Evolutionary conservation across 1,140 invertebrate genomes (phyloP).

Genomic region (Penaeus japonicus): DNA sequence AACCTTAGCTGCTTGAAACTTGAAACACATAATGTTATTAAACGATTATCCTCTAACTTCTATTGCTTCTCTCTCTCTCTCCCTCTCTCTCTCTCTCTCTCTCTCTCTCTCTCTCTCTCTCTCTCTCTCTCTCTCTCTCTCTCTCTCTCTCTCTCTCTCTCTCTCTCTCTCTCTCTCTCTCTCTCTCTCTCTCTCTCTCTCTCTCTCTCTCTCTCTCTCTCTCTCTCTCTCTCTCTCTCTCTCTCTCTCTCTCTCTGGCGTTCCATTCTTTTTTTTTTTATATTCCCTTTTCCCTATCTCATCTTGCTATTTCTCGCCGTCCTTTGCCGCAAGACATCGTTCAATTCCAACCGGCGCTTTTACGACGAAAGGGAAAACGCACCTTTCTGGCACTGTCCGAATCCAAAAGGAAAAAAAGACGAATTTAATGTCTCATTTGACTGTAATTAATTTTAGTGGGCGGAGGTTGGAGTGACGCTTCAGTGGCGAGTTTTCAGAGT

Average conservation of each 20-base stretch:
- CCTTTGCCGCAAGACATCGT: background rate
- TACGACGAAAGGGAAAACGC: background rate
- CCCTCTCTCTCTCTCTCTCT: background rate
- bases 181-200: background rate
- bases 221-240: background rate
- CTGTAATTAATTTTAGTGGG: slow-evolving; percentile 29
- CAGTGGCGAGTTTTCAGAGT: background rate
- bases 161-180: background rate
- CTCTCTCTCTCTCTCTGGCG: background rate
- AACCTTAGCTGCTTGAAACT: too few relatives aligned
- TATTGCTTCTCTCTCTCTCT: background rate
- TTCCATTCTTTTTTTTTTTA: background rate
- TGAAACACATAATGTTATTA: too few relatives aligned
- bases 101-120: background rate
- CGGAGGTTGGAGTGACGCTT: slow-evolving; percentile 17
- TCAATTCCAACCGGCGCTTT: background rate
- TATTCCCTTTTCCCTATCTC: background rate
- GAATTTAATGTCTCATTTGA: slow-evolving; percentile 31
- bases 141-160: background rate
- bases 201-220: background rate
- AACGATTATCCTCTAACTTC: background rate
- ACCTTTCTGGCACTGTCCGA: background rate
- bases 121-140: background rate
- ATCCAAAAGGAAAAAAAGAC: background rate
- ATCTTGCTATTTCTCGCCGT: background rate